Evolutionary conservation across 1,140 invertebrate species (phyloP), one percentile per base, ranked within the genome.

Genomic region (Penaeus vannamei): DNA sequence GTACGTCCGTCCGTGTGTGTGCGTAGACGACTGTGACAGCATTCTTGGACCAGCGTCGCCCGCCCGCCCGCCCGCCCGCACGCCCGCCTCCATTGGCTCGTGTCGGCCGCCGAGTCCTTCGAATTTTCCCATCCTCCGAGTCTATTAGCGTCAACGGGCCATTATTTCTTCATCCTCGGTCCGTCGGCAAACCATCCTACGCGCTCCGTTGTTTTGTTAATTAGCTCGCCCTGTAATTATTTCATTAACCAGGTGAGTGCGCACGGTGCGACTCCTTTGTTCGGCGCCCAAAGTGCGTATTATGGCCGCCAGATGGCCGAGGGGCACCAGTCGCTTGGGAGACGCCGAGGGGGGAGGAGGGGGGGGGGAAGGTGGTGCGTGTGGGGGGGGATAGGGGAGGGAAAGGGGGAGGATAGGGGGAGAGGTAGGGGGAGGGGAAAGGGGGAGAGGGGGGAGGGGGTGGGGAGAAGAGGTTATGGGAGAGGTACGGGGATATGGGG

Each of bases 201-300:
- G 69, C 26, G 29, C 26, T 26, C 69, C 69, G 69, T 76, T 76
- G 26, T 36, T 76, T 76, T 36, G 69, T 76, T 76, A 76, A 76
- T 76, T 76, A 76, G 69, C 69, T 53, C 69, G n/a, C 69, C 36
- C 36, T 20, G 69, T 76, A 76, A 76, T 76, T 76, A 76, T 76
- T 76, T 76, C 69, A 76, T 76, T 76, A 76, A 36, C 69, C 69
- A 76, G 69, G 69, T 36, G 69, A 76, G 69, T 76, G 69, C 69
- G 69, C 69, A 76, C 26, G 36, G 69, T 26, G 69, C 69, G 69
- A 76, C 36, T 76, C 26, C 36, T 76, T 76, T 76, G 69, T 76
- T 76, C n/a, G 69, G 69, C 29, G 69, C n/a, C 36, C 26, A 76
- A 32, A 76, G 69, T 76, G 69, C 69, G 69, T 36, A 76, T 76